Evolutionary conservation across 2,888 invertebrate genomes (phyloP), one percentile per base, ranked within the genome.

Genomic region (Drosophila meridionalis): DNA sequence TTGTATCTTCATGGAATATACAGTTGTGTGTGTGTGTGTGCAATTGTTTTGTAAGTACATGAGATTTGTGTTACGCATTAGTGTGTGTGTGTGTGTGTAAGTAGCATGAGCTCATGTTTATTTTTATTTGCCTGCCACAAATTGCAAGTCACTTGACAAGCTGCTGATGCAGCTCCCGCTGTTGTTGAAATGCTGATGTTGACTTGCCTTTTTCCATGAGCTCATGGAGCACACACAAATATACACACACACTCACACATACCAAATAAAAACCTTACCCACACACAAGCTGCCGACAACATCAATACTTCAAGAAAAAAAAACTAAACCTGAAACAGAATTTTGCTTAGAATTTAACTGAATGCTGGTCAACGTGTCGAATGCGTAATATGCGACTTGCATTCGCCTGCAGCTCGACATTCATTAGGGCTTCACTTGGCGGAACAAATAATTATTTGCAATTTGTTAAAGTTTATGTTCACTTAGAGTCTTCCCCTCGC

Each of bases 141-240:
- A 90, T 77, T 92, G 91, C 92, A 90, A 92, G 91, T 92, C 91
- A 92, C 91, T 88, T 91, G 90, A 92, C 92, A 92, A 92, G 92
- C 92, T 92, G 92, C 90, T 90, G 90, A 91, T 91, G 90, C 91
- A 90, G 90, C 91, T 92, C 90, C 89, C 90, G 91, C 92, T 91
- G 91, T 89, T 91, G 91, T 87, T 90, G 87, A 91, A 91, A 90
- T 85, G 88, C 89, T 91, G 90, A 87, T 84, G 90, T 90, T 92
- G 90, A 87, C 89, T 91, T 90, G 91, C 85, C 82, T 89, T 82
- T 78, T 89, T 90, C 73, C 81, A 84, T 86, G 83, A 88, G 83
- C 80, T 87, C 89, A 83, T 72, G 80, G 61, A 67, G 61, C 69
- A 67, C 57, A 61, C 43, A 59, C 65, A 73, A 40, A 0, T 3